Percentiles rank a stretch among this genome's conserved stretches.
phyloP scores from a whole-genome alignment of 2,113 vertebrate species.

The Tenebrosternarchus preto region DNA sequence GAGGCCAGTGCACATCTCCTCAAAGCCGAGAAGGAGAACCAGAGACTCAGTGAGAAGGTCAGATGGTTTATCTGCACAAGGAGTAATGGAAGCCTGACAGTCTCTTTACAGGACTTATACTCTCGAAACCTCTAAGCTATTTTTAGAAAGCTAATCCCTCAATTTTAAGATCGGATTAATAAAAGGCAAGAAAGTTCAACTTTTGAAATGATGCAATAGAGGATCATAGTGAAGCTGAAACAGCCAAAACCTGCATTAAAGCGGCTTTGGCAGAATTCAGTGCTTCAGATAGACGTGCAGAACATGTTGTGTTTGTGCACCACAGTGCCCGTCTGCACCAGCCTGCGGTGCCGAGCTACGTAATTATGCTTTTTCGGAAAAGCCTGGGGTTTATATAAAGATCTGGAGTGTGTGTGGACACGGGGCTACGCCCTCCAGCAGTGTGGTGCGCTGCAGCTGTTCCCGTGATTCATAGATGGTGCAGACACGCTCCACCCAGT shows the following conservation, averaged over 20 bases:
- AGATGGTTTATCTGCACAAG: neutral
- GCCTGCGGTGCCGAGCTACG: neutral
- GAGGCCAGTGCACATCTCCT: slow-evolving; percentile 77
- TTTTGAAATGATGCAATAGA: slow-evolving; percentile 37
- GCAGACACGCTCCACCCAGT: slow-evolving; percentile 21
- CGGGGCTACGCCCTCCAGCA: slow-evolving; percentile 6
- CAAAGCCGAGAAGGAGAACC: slow-evolving; percentile 89
- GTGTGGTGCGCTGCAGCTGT: slow-evolving; percentile 24
- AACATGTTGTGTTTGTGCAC: slow-evolving; percentile 27
- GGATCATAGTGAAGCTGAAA: slow-evolving; percentile 48
- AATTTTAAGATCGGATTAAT: slow-evolving; percentile 49
- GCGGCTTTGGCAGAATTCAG: slow-evolving; percentile 48
- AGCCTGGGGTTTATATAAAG: slow-evolving; percentile 24
- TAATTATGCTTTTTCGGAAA: slow-evolving; percentile 1
- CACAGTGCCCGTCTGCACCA: neutral
- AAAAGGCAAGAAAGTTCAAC: slow-evolving; percentile 55
- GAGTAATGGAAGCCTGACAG: slow-evolving; percentile 16
- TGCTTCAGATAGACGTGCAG: slow-evolving; percentile 23
- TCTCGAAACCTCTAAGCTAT: slow-evolving; percentile 52
- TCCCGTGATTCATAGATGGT: slow-evolving; percentile 31
- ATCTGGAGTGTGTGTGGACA: slow-evolving; percentile 1
- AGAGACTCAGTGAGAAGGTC: slow-evolving; percentile 88
- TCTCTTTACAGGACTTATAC: slow-evolving; percentile 2
- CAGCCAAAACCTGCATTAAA: slow-evolving; percentile 16
- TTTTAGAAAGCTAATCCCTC: slow-evolving; percentile 64